A percentile compares a stretch with the other conserved stretches of the same genome.
Conservation (phyloP, 1,140 invertebrate species). For the Saccostrea cuccullata region DNA sequence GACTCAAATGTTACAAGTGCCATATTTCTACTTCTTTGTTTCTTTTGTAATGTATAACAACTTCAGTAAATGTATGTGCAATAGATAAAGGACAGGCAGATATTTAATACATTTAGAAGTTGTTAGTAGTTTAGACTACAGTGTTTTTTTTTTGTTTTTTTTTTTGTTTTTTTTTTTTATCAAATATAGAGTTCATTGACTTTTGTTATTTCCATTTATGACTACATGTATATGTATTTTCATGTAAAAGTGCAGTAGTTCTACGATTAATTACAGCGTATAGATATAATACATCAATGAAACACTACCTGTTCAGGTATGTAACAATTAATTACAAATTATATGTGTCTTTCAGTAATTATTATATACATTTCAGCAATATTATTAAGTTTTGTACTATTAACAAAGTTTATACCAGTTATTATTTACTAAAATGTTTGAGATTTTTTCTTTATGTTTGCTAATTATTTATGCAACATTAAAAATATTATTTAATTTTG, state of each 20-base stretch:
- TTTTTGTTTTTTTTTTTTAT: not conserved
- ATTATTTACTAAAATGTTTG: not conserved
- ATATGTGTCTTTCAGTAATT: not conserved
- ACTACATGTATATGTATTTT: not conserved
- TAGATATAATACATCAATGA: not conserved
- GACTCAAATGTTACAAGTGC: not conserved
- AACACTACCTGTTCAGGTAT: not conserved
- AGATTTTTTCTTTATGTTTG: not conserved
- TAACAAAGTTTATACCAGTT: constrained; percentile 29
- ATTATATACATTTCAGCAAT: not conserved
- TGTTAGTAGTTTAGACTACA: not conserved
- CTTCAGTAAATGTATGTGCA: not conserved
- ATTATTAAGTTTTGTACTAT: constrained; percentile 26
- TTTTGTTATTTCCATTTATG: not conserved
- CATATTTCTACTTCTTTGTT: not conserved
- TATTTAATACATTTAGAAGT: not conserved
- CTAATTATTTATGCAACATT: not conserved
- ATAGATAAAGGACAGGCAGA: not conserved
- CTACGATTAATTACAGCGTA: no score
- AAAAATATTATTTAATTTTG: not conserved
- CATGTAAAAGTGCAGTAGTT: not conserved
- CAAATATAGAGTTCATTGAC: not conserved
- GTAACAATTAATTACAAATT: not conserved
- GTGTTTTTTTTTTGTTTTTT: not conserved
- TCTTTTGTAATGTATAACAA: not conserved